Percentiles rank a stretch among this genome's conserved stretches.
Conservation (phyloP, 1,140 invertebrate species). For the Mizuhopecten yessoensis region DNA sequence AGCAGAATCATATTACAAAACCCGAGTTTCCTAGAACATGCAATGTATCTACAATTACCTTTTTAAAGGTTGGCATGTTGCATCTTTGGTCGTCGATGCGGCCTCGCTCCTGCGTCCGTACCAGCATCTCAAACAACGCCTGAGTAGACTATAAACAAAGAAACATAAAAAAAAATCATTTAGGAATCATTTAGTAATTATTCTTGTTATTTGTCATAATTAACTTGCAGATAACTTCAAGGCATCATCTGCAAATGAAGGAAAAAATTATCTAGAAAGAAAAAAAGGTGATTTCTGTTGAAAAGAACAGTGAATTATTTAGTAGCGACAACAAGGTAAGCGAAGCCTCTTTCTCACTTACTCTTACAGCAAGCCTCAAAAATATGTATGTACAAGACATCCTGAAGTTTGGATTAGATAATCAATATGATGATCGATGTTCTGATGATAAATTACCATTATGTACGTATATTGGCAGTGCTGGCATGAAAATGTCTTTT, state of each 20-base stretch:
- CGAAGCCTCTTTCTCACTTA: background rate
- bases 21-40: background rate
- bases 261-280: background rate
- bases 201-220: background rate
- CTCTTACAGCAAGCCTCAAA: background rate
- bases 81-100: conserved; percentile 97
- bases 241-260: background rate
- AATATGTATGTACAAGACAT: background rate
- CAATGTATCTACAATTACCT: background rate
- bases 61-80: conserved; percentile 85
- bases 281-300: background rate
- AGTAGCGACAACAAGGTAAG: background rate
- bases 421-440: background rate
- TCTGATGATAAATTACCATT: background rate
- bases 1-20: background rate
- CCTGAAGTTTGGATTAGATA: background rate
- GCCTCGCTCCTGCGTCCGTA: conserved; percentile 87
- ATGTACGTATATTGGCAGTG: background rate
- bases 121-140: conserved; percentile 54
- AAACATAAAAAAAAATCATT: background rate
- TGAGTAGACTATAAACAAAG: conserved; percentile 44
- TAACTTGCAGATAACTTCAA: background rate
- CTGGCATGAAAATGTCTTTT: background rate
- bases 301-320: background rate
- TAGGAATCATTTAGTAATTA: background rate